Evolutionary conservation across 2,888 invertebrate species (phyloP).

Genomic region (Apamea crenata): DNA sequence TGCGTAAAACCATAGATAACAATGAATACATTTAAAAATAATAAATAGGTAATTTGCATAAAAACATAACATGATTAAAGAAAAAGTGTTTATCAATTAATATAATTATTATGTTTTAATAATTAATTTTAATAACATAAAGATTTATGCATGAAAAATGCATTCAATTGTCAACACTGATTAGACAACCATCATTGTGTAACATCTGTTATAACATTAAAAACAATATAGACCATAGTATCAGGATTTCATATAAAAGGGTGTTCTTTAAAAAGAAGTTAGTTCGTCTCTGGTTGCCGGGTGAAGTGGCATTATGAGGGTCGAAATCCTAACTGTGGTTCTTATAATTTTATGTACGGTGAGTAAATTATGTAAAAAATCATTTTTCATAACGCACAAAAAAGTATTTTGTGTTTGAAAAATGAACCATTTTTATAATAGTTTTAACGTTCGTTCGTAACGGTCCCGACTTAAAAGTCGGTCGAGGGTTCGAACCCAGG

Average conservation of each 20-base stretch:
- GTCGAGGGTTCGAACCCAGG: too few species aligned
- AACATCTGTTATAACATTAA: constrained; percentile 11
- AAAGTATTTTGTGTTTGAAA: neutral
- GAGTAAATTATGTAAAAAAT: neutral
- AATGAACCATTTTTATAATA: neutral
- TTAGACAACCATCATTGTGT: neutral
- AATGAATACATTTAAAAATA: neutral
- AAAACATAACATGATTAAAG: neutral
- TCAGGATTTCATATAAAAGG: constrained; percentile 23
- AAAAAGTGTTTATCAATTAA: neutral
- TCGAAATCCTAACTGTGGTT: neutral
- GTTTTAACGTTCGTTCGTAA: neutral
- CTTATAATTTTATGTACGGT: constrained; percentile 12
- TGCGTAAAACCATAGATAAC: neutral
- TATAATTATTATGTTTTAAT: neutral
- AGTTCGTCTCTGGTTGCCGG: constrained; percentile 4
- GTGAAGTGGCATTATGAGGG: constrained; percentile 18
- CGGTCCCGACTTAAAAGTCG: too few species aligned
- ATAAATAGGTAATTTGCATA: neutral
- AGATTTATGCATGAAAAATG: neutral
- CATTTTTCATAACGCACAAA: neutral
- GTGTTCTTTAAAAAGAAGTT: neutral
- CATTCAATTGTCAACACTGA: constrained; percentile 2
- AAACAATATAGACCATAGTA: neutral
- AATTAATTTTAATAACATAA: constrained; percentile 3